Percentiles rank a stretch among this genome's conserved stretches.
These are phyloP conservation scores for Leptopilina syphax DNA, from an alignment of 2,888 invertebrate species.

Conservation along the genomic window DNA sequence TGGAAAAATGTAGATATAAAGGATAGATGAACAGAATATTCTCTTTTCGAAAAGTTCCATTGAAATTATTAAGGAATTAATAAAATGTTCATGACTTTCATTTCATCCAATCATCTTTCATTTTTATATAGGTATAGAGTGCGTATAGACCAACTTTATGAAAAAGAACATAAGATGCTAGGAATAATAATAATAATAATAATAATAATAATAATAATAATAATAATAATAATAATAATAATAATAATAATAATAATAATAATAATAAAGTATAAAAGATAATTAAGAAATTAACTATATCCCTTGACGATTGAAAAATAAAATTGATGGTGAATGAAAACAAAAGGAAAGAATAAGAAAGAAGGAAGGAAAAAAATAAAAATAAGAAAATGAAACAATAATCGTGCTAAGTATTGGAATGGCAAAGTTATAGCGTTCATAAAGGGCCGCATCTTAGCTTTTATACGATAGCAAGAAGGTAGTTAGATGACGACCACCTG, in stretches of 20 bases:
- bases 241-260: not conserved
- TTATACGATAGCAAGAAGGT: constrained; percentile 28
- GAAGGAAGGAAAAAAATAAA: not conserved
- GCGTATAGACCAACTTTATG: no score
- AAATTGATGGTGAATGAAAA: not conserved
- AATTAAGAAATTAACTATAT: constrained; percentile 12
- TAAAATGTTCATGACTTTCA: no score
- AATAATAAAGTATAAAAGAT: not conserved
- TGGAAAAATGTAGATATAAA: no score
- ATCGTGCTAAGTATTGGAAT: constrained; percentile 7
- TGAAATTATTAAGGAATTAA: no score
- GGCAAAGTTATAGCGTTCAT: constrained; percentile 43
- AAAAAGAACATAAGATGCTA: no score
- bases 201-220: no score
- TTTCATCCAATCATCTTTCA: no score
- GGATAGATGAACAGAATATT: no score
- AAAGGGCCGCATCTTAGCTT: constrained; percentile 44
- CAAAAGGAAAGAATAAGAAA: not conserved
- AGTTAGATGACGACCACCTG: constrained; percentile 27
- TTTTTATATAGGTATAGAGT: no score
- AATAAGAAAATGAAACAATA: constrained; percentile 21
- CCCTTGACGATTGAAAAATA: not conserved
- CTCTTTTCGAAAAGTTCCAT: no score
- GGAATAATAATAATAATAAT: no score
- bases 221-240: not conserved